phyloP scores from a whole-genome alignment of 2,113 vertebrate genomes.

The Kobus ellipsiprymnus region DNA sequence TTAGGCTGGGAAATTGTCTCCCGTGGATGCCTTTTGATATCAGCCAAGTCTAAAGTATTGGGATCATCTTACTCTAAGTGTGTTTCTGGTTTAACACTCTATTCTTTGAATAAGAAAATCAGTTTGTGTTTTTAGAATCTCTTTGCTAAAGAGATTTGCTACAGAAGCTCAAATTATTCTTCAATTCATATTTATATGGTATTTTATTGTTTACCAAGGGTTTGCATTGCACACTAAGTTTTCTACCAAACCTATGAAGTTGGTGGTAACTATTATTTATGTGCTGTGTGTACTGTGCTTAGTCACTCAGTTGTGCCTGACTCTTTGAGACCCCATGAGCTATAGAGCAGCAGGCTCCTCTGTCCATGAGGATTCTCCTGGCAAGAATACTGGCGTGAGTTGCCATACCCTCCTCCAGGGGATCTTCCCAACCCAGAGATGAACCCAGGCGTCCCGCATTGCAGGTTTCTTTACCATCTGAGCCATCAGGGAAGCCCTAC shows the following conservation, averaged over 20 bases:
- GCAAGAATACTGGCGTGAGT: neutral
- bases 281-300: neutral
- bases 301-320: neutral
- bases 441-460: neutral
- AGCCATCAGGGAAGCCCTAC: neutral
- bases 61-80: neutral
- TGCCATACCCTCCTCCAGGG: neutral
- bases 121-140: neutral
- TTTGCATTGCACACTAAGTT: neutral
- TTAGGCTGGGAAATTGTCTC: neutral
- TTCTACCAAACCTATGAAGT: neutral
- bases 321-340: neutral
- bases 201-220: neutral
- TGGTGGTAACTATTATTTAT: neutral
- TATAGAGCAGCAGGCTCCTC: neutral
- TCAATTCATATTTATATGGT: neutral
- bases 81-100: constrained; percentile 2
- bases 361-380: neutral
- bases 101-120: constrained; percentile 36
- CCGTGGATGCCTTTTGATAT: neutral
- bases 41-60: neutral
- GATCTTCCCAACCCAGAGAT: neutral
- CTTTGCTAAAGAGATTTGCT: neutral
- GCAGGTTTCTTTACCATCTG: neutral
- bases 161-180: neutral